A percentile compares a stretch with the other conserved stretches of the same genome.
Evolutionary conservation across 2,888 invertebrate species (phyloP).

Genomic region (Philereme vetulata): DNA sequence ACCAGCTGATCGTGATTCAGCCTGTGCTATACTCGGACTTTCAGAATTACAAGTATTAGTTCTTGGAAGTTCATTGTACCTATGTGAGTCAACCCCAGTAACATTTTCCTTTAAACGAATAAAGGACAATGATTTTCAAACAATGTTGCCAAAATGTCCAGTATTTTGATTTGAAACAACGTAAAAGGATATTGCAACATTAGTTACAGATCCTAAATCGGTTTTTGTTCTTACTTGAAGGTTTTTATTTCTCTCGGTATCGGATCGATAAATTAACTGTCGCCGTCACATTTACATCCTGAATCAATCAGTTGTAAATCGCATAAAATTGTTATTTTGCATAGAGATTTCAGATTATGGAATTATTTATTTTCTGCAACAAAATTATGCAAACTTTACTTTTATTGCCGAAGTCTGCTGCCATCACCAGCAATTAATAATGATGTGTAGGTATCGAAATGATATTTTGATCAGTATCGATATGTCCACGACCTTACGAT

Average conservation of each 20-base stretch:
- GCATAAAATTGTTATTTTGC: slow-evolving; percentile 56
- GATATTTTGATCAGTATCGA: slow-evolving; percentile 36
- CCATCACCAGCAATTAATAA: slow-evolving; percentile 38
- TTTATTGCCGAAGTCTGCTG: slow-evolving; percentile 39
- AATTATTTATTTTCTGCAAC: slow-evolving; percentile 35
- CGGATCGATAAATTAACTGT: slow-evolving; percentile 45
- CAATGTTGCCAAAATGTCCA: slow-evolving; percentile 62
- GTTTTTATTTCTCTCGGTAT: slow-evolving; percentile 39
- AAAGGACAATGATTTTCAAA: slow-evolving; percentile 54
- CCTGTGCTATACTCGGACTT: slow-evolving; percentile 47
- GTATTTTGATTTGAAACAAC: slow-evolving; percentile 58
- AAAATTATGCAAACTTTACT: slow-evolving; percentile 34
- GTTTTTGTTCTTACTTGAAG: slow-evolving; percentile 12
- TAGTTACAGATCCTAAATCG: slow-evolving; percentile 31
- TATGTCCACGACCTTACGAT: slow-evolving; percentile 37
- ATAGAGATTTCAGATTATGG: slow-evolving; percentile 36
- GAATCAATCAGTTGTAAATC: slow-evolving; percentile 57
- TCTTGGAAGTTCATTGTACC: slow-evolving; percentile 73
- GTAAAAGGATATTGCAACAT: slow-evolving; percentile 43
- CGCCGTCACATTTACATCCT: slow-evolving; percentile 43
- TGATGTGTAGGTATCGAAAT: slow-evolving; percentile 34
- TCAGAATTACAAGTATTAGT: slow-evolving; percentile 55
- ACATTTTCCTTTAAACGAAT: slow-evolving; percentile 51
- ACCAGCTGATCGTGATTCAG: slow-evolving; percentile 57
- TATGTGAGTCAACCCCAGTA: slow-evolving; percentile 71